These are phyloP conservation scores for Philaenus spumarius DNA, from an alignment of 1,140 invertebrate genomes.

Conservation along the genomic window DNA sequence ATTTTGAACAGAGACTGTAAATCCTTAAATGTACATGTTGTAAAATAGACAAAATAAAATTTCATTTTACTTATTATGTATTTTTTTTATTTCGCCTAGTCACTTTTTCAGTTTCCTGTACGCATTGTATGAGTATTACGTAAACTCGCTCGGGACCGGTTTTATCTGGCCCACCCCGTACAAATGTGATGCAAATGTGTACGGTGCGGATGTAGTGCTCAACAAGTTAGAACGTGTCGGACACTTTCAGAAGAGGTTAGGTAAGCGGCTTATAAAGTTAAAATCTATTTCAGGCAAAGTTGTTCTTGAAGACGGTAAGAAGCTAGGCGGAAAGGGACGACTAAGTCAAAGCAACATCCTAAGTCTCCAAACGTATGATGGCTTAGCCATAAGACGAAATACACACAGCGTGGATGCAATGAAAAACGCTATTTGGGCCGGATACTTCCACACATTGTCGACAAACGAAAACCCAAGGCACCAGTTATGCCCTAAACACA, in stretches of 20 bases:
- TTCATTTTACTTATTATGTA: background rate
- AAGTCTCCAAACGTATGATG: conserved; percentile 3
- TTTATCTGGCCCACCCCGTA: too few species aligned
- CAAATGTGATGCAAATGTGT: too few species aligned
- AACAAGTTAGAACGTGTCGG: conserved; percentile 17
- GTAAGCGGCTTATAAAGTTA: background rate
- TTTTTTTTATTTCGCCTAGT: too few species aligned
- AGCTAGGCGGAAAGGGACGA: background rate
- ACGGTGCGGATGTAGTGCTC: background rate
- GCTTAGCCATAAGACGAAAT: conserved; percentile 8
- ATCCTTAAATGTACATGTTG: too few species aligned
- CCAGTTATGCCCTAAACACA: conserved; percentile 22
- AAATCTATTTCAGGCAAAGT: conserved; percentile 5
- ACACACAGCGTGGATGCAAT: background rate
- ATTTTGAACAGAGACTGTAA: too few species aligned
- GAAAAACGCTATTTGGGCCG: conserved; percentile 9
- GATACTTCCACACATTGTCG: conserved; percentile 24
- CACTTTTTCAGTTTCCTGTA: too few species aligned
- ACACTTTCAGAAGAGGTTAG: conserved; percentile 18
- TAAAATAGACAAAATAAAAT: too few species aligned
- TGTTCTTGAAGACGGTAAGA: background rate
- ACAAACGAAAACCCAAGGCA: conserved; percentile 28
- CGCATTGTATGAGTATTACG: too few species aligned
- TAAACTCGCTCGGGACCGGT: too few species aligned
- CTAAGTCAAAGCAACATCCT: background rate